A percentile compares a stretch with the other conserved stretches of the same genome.
phyloP scores from a whole-genome alignment of 2,113 vertebrate genomes.

The Numenius arquata region DNA sequence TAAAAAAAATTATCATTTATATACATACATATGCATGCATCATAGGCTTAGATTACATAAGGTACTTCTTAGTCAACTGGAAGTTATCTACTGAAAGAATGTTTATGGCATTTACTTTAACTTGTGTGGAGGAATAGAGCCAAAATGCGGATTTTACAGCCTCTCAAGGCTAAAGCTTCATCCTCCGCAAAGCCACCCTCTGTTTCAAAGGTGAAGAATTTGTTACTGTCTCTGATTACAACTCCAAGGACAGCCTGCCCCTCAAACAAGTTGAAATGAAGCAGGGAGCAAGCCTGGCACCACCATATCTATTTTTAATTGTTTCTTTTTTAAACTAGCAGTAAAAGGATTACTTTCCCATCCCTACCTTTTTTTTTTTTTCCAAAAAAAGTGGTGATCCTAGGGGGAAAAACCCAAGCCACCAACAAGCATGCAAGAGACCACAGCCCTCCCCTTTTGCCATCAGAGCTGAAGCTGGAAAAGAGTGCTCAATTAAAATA shows the following conservation, averaged over 20 bases:
- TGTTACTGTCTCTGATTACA: not conserved
- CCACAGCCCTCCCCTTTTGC: not conserved
- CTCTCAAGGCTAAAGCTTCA: not conserved
- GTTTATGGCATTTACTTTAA: not conserved
- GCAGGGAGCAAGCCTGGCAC: rapidly evolving
- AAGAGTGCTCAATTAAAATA: not conserved
- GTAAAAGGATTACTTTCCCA: not conserved
- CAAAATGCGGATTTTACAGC: not conserved
- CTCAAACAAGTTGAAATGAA: not conserved
- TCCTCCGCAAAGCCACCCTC: not conserved
- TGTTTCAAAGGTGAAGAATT: slow-evolving; percentile 23
- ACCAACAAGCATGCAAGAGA: rapidly evolving
- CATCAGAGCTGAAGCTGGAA: not conserved
- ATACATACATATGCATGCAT: not conserved
- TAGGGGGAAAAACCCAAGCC: not conserved
- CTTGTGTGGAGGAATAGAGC: not conserved
- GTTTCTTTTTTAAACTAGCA: not conserved
- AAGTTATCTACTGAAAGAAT: not conserved
- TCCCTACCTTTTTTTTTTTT: not conserved
- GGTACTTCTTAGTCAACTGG: not conserved
- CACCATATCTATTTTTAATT: rapidly evolving
- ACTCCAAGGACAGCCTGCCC: slow-evolving; percentile 21
- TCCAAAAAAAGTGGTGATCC: not conserved
- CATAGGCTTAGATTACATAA: not conserved
- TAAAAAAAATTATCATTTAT: not conserved